Evolutionary conservation across 23 tunicate species (phyloP).

Genomic region (Ascidia mentula): DNA sequence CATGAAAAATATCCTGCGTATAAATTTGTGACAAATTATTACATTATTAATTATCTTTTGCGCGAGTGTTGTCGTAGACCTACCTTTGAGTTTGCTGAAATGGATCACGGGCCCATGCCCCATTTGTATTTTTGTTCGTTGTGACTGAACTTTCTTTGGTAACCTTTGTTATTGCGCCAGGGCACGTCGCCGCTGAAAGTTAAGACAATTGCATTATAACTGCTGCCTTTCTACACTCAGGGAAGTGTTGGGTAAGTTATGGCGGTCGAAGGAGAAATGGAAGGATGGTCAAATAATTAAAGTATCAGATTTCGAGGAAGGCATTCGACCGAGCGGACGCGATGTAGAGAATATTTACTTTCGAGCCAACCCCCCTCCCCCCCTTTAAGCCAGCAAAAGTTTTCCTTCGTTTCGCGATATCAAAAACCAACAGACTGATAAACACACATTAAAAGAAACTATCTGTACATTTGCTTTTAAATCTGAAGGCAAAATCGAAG

Average conservation of each 20-base stretch:
- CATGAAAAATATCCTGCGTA: slow-evolving; percentile 61
- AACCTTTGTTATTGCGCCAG: slow-evolving; percentile 40
- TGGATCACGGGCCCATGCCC: slow-evolving; percentile 85
- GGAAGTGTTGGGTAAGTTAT: slow-evolving; percentile 3
- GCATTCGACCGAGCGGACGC: no score
- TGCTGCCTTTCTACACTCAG: slow-evolving; percentile 3
- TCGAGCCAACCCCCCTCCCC: no score
- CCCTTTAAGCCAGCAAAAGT: no score
- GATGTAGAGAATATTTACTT: no score
- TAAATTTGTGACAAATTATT: no score
- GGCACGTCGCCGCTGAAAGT: slow-evolving; percentile 65
- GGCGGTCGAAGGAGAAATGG: neutral
- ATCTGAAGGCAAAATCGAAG: no score
- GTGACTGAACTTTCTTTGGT: neutral
- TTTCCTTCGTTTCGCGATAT: no score
- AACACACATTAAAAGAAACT: no score
- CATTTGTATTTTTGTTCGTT: slow-evolving; percentile 43
- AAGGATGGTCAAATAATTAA: slow-evolving; percentile 3
- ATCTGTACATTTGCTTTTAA: no score
- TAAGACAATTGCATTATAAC: neutral
- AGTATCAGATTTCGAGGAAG: neutral
- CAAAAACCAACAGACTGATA: no score
- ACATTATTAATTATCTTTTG: neutral
- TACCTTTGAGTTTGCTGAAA: slow-evolving; percentile 60
- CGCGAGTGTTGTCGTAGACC: no score